Evolutionary conservation across 2,888 invertebrate species (phyloP).

Genomic region (Herminia tarsipennalis): DNA sequence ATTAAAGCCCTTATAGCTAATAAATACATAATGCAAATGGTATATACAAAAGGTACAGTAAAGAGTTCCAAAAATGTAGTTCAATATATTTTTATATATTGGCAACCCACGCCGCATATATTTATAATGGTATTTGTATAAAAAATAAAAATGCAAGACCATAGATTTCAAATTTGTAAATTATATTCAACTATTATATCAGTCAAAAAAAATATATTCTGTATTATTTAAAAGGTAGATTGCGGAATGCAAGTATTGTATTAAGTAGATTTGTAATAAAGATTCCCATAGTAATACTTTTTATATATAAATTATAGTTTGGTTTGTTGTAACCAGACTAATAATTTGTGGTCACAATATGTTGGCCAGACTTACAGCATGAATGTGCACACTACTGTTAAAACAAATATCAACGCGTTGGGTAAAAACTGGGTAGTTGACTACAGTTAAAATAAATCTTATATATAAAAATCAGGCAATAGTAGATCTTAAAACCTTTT

Average conservation of each 20-base stretch:
- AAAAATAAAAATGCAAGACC: conserved; percentile 8
- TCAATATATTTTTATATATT: conserved; percentile 17
- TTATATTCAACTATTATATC: conserved; percentile 17
- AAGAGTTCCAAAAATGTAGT: conserved; percentile 37
- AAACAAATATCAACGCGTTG: background rate
- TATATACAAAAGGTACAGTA: conserved; percentile 17
- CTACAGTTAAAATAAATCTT: no score
- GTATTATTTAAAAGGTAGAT: conserved; percentile 12
- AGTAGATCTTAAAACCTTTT: no score
- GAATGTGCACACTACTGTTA: no score
- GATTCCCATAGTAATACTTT: conserved; percentile 19
- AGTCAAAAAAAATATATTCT: conserved; percentile 23
- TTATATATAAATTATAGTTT: conserved; percentile 23
- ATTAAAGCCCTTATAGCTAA: conserved; percentile 18
- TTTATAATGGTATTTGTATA: conserved; percentile 9
- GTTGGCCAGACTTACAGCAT: no score
- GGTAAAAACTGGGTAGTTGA: no score
- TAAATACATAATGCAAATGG: conserved; percentile 20
- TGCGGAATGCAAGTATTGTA: conserved; percentile 28
- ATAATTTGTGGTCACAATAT: no score
- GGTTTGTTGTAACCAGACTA: no score
- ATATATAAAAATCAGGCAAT: no score
- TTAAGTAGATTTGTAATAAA: conserved; percentile 14
- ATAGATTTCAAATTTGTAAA: conserved; percentile 11
- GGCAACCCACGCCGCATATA: conserved; percentile 16